These are phyloP conservation scores for Nothoprocta pentlandii DNA, from an alignment of 2,113 vertebrate species.

Conservation along the genomic window DNA sequence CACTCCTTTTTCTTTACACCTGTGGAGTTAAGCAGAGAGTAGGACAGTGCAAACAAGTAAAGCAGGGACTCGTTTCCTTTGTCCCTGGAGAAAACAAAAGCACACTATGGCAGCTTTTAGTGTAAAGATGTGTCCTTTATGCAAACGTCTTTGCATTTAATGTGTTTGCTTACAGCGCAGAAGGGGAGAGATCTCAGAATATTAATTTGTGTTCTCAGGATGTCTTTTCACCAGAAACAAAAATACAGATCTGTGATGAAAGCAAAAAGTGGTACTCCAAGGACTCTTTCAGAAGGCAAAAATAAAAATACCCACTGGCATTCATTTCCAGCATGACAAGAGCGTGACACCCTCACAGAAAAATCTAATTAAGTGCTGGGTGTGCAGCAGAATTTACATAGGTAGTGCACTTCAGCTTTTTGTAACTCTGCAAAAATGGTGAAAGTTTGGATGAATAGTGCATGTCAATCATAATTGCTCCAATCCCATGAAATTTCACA, in stretches of 20 bases:
- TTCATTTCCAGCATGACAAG: neutral
- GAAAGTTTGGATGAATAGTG: too few relatives aligned
- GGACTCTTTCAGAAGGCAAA: neutral
- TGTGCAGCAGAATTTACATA: neutral
- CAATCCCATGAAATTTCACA: too few relatives aligned
- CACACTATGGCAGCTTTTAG: neutral
- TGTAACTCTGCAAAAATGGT: neutral
- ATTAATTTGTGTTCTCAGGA: neutral
- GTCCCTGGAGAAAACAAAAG: neutral
- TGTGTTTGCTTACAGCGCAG: neutral
- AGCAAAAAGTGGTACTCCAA: neutral
- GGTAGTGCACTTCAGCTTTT: neutral
- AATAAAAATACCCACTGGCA: neutral
- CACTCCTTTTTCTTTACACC: neutral
- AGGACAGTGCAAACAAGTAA: neutral
- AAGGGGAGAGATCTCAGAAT: neutral
- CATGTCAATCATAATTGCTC: too few relatives aligned
- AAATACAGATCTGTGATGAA: neutral
- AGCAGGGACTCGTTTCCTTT: too few relatives aligned
- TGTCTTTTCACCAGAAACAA: neutral
- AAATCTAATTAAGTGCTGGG: neutral
- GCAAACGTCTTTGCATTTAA: neutral
- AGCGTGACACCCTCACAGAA: too few relatives aligned
- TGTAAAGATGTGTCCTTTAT: neutral
- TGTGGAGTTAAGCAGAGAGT: neutral